Conservation (phyloP, 2,888 invertebrate species). For the Ligdia adustata region DNA sequence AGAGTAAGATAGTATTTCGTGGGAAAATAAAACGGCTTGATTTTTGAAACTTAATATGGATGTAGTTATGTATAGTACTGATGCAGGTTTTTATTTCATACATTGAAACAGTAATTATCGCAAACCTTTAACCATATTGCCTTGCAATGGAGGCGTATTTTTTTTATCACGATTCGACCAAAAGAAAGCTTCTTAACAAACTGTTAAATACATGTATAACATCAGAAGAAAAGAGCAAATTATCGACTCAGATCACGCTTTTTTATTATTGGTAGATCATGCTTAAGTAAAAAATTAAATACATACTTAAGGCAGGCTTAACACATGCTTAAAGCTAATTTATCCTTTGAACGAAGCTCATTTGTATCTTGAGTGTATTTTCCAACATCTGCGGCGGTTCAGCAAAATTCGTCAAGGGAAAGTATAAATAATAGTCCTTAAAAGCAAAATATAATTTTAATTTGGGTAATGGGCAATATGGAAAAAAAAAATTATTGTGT, state of each 20-base stretch:
- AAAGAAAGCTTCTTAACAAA: constrained; percentile 47
- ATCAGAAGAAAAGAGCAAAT: constrained; percentile 44
- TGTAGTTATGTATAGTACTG: no score
- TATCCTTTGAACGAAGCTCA: constrained; percentile 14
- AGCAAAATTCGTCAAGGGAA: constrained; percentile 1
- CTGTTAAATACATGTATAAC: constrained; percentile 43
- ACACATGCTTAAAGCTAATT: constrained; percentile 19
- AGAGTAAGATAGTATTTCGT: no score
- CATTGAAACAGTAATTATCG: no score
- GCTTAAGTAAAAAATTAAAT: constrained; percentile 14
- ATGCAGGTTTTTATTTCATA: no score
- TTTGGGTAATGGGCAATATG: no score
- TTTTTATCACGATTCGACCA: constrained; percentile 36
- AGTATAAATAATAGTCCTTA: no score
- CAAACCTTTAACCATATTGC: constrained; percentile 5
- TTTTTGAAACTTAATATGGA: no score
- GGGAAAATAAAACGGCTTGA: no score
- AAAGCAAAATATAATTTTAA: no score
- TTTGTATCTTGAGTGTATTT: constrained; percentile 15
- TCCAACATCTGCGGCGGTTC: constrained; percentile 1
- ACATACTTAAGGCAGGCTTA: neutral
- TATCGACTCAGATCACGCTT: constrained; percentile 10
- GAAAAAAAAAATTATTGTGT: no score
- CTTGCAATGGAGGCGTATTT: constrained; percentile 20
- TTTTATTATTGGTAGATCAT: constrained; percentile 14